Base-by-base conservation (phyloP, 64 coral and sea anemone genomes). In the Montipora sp. region DNA sequence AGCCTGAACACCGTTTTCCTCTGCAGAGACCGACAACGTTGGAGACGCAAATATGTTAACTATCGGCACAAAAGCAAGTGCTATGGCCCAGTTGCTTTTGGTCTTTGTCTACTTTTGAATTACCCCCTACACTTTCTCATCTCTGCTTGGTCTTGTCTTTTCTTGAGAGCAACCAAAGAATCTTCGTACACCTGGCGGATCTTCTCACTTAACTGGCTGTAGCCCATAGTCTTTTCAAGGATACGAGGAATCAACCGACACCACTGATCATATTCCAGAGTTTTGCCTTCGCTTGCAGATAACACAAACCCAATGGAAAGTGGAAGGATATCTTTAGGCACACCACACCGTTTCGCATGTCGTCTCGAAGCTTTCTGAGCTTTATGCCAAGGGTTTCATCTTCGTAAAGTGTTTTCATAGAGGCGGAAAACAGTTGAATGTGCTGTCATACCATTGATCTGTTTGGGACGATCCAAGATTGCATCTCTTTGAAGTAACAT, bases 71-170 rank as follows among this genome's bases (percentile, higher is more conserved):
- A 84, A 92, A 22, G 81, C 70, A 79, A 94, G 79, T 19, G 18
- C 93, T 51, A 83, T 16, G 20, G 93, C 88, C 93, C 93, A 90
- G 71, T 19, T 14, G 2, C 16, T 12, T 73, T 94, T 94, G 1
- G 36, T 83, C 0, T 1, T 14, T 77, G 88, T 87, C 0, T 6
- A 22, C 3, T 70, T 63, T 83, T 78, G 19, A n/a, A n/a, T n/a
- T n/a, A n/a, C n/a, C n/a, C n/a, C n/a, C n/a, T n/a, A n/a, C n/a
- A n/a, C n/a, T n/a, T n/a, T n/a, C n/a, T 47, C 8, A 91, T 79
- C 43, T 95, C 88, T 4, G 3, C 10, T 5, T 87, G 12, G 63
- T 90, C 88, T 24, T 95, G 18, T 48, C 78, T 88, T 11, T 19
- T 1, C 69, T 94, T 94, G 2, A 94, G 79, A 8, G 77, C 8